Percentiles rank a stretch among this genome's conserved stretches.
phyloP scores from a whole-genome alignment of 2,888 invertebrate species.

The Incurvaria masculella region DNA sequence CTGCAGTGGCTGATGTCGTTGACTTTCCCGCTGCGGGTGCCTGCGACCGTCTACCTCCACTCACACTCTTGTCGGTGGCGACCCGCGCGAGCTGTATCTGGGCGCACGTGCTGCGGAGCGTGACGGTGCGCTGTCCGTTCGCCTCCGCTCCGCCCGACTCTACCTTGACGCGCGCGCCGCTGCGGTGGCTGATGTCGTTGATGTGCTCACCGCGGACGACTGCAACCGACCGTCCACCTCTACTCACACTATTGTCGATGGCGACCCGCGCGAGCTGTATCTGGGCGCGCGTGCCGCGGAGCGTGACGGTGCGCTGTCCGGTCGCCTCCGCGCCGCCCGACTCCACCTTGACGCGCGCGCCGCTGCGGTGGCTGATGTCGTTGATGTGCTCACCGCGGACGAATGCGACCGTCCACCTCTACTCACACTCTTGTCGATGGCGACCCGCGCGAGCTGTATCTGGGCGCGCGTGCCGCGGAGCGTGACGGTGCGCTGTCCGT shows the following conservation, averaged over 20 bases:
- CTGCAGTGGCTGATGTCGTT: too few species aligned
- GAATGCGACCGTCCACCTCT: too few species aligned
- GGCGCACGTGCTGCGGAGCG: constrained; percentile 64
- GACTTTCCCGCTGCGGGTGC: too few species aligned
- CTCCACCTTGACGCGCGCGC: constrained; percentile 69
- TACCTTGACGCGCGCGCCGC: constrained; percentile 71
- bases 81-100: constrained; percentile 72
- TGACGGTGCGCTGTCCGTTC: constrained; percentile 32
- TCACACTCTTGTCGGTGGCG: constrained; percentile 68
- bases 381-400: constrained; percentile 70
- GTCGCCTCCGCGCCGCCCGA: constrained; percentile 23
- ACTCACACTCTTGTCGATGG: constrained; percentile 68
- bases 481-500: constrained; percentile 33
- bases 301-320: constrained; percentile 35
- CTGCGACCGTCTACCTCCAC: too few species aligned
- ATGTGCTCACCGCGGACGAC: constrained; percentile 70
- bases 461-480: constrained; percentile 70
- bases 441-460: constrained; percentile 66
- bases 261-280: constrained; percentile 68
- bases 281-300: constrained; percentile 70
- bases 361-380: constrained; percentile 67
- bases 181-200: constrained; percentile 64
- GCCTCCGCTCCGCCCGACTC: constrained; percentile 35
- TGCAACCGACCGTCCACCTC: too few species aligned
- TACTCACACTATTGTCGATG: constrained; percentile 67